phyloP scores from a whole-genome alignment of 2,888 invertebrate genomes.

The Euproctis similis region DNA sequence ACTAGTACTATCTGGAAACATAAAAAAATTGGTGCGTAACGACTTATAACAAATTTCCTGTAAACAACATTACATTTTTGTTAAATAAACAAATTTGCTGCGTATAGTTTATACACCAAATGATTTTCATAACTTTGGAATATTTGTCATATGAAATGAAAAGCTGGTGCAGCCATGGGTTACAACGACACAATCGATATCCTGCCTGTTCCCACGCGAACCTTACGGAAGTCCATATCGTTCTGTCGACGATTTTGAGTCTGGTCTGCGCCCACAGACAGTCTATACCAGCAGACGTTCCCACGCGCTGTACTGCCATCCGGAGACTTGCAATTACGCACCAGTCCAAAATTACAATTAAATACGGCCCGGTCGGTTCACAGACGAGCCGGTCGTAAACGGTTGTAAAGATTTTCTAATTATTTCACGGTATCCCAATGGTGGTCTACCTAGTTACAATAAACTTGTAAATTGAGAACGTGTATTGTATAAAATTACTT shows the following conservation, averaged over 20 bases:
- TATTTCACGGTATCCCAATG: constrained; percentile 6
- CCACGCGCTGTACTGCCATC: constrained; percentile 16
- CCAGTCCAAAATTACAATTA: constrained; percentile 12
- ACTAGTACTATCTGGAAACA: too few relatives aligned
- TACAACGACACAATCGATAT: constrained; percentile 33
- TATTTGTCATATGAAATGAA: too few relatives aligned
- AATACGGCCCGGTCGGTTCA: constrained; percentile 2
- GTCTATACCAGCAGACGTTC: constrained; percentile 15
- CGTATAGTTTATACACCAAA: background rate
- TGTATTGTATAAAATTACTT: too few relatives aligned
- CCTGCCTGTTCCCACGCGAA: constrained; percentile 42
- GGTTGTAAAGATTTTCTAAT: constrained; percentile 4
- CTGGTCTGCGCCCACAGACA: constrained; percentile 15
- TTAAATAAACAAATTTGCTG: background rate
- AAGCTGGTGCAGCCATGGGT: background rate
- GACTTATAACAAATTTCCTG: too few relatives aligned
- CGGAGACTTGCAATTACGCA: constrained; percentile 17
- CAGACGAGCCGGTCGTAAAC: constrained; percentile 4
- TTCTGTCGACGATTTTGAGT: constrained; percentile 24
- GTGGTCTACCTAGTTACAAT: too few relatives aligned
- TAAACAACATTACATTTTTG: constrained; percentile 1
- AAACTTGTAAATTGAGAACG: too few relatives aligned
- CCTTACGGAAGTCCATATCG: constrained; percentile 42
- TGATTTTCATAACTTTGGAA: background rate
- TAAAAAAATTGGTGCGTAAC: too few relatives aligned